phyloP scores from a whole-genome alignment of 64 coral and sea anemone species.

The Pachyseris speciosa region DNA sequence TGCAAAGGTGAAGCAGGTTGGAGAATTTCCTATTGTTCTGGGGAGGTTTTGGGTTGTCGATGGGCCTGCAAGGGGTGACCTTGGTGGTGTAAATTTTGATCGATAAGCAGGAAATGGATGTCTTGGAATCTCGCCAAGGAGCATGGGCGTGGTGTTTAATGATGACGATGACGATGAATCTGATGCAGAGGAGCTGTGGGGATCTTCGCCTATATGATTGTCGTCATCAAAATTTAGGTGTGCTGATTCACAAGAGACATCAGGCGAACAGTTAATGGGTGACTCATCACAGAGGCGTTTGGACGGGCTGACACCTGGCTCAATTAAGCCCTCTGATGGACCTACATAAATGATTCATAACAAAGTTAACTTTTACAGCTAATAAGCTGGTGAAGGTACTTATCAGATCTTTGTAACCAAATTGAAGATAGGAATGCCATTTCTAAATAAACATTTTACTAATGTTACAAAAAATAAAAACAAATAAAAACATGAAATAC shows the following conservation, averaged over 20 bases:
- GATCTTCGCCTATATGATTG: conserved; percentile 69
- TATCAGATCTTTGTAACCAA: background rate
- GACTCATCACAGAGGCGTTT: conserved; percentile 82
- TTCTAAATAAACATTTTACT: no score
- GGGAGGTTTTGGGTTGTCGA: conserved; percentile 71
- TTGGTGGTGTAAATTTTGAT: conserved; percentile 85
- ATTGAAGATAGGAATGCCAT: no score
- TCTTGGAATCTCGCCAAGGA: conserved; percentile 71
- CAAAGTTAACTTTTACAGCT: background rate
- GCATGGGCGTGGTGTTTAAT: conserved; percentile 63
- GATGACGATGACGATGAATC: conserved; percentile 64
- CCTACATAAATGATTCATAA: conserved; percentile 11
- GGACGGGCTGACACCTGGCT: conserved; percentile 86
- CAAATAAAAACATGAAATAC: no score
- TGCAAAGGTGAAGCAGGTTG: conserved; percentile 89
- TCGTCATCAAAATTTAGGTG: conserved; percentile 84
- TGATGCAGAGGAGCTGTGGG: conserved; percentile 53
- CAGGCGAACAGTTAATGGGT: conserved; percentile 53
- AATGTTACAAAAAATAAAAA: no score
- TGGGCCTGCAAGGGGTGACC: conserved; percentile 94
- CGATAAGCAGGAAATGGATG: conserved; percentile 64
- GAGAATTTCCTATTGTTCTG: conserved; percentile 54
- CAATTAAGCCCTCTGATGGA: conserved; percentile 75
- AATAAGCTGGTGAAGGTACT: background rate
- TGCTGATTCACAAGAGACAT: conserved; percentile 79